phyloP scores from a whole-genome alignment of 1,140 invertebrate species.

The Drosophila pectinifera region DNA sequence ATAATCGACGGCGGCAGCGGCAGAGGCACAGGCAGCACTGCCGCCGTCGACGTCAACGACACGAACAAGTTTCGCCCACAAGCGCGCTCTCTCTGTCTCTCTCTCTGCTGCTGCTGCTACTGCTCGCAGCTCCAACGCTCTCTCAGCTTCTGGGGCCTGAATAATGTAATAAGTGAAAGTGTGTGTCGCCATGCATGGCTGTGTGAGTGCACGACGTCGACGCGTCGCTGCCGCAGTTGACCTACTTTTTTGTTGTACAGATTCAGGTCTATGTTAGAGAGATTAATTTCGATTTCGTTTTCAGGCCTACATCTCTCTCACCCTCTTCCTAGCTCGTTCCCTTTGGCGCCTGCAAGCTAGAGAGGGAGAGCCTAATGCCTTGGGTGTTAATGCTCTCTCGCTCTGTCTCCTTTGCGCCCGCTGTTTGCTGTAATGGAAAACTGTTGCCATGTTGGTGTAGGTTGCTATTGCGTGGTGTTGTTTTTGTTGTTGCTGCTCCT shows the following conservation, averaged over 20 bases:
- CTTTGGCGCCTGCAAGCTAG: conserved; percentile 25
- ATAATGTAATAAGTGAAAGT: conserved; percentile 85
- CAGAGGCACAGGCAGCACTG: conserved; percentile 8
- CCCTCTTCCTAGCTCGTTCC: conserved; percentile 15
- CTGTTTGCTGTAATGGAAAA: conserved; percentile 70
- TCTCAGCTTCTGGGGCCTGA: conserved; percentile 64
- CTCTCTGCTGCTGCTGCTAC: conserved; percentile 2
- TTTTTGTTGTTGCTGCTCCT: background rate
- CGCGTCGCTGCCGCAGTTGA: conserved; percentile 68
- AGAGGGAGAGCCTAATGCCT: background rate
- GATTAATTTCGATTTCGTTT: conserved; percentile 85
- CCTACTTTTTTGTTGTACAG: conserved; percentile 83
- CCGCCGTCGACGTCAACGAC: conserved; percentile 9
- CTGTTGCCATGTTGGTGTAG: conserved; percentile 77
- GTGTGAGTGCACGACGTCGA: conserved; percentile 32
- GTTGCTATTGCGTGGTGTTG: conserved; percentile 30
- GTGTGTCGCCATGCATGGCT: conserved; percentile 46
- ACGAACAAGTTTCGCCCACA: conserved; percentile 79
- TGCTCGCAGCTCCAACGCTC: conserved; percentile 11
- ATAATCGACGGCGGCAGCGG: conserved; percentile 70
- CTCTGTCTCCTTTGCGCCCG: conserved; percentile 17
- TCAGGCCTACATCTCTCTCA: conserved; percentile 47
- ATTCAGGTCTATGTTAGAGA: conserved; percentile 85
- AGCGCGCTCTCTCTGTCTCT: conserved; percentile 17
- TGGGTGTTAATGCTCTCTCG: conserved; percentile 1